These are phyloP conservation scores for Amblyjoppa proteus DNA, from an alignment of 2,888 invertebrate species.

Conservation along the genomic window DNA sequence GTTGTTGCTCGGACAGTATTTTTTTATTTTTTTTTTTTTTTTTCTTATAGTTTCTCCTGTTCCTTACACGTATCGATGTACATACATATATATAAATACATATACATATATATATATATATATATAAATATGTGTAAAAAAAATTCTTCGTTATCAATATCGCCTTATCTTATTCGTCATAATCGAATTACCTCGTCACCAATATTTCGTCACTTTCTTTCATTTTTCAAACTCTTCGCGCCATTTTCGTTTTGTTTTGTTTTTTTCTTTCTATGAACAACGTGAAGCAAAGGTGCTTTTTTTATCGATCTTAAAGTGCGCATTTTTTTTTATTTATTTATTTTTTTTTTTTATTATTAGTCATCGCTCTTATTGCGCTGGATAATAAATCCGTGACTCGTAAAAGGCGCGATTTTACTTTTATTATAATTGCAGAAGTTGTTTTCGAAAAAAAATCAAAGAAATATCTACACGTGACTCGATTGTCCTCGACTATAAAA, in stretches of 20 bases:
- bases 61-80: conserved; percentile 72
- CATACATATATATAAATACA: conserved; percentile 65
- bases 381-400: background rate
- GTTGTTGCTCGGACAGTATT: conserved; percentile 58
- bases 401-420: conserved; percentile 33
- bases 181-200: background rate
- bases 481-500: conserved; percentile 63
- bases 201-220: background rate
- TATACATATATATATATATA: conserved; percentile 57
- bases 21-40: conserved; percentile 10
- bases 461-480: conserved; percentile 62
- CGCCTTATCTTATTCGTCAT: background rate
- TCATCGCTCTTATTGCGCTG: conserved; percentile 26
- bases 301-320: too few relatives aligned
- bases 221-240: background rate
- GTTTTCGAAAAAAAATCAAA: conserved; percentile 71
- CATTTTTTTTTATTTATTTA: conserved; percentile 6
- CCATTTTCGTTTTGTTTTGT: background rate
- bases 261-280: background rate
- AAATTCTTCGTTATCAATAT: conserved; percentile 32
- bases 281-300: background rate
- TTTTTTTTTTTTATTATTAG: conserved; percentile 1
- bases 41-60: conserved; percentile 2
- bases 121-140: conserved; percentile 21
- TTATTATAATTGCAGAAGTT: conserved; percentile 68